phyloP scores from a whole-genome alignment of 2,888 invertebrate genomes.

The Prionchulus punctatus region DNA sequence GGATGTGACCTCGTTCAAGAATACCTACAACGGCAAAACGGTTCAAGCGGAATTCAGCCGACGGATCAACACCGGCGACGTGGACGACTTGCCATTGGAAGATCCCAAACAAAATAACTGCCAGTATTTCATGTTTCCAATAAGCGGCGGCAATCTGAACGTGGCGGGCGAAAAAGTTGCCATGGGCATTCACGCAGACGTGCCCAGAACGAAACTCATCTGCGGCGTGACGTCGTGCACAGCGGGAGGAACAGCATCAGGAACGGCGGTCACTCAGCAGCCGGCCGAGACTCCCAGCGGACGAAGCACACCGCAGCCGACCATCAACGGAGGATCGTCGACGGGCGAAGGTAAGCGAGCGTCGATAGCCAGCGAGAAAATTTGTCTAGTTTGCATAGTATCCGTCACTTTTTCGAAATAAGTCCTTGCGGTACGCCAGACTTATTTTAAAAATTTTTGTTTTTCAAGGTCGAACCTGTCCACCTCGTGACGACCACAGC shows the following conservation, averaged over 20 bases:
- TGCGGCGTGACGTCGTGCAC: background rate
- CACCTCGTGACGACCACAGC: background rate
- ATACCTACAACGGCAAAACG: background rate
- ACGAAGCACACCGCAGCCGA: background rate
- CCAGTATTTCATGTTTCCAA: conserved; percentile 2
- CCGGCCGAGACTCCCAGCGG: background rate
- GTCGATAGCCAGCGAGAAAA: too few relatives aligned
- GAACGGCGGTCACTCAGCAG: background rate
- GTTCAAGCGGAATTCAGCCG: background rate
- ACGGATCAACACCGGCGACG: background rate
- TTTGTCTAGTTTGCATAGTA: too few relatives aligned
- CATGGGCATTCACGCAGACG: background rate
- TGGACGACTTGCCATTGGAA: background rate
- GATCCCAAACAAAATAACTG: background rate
- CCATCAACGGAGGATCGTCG: background rate
- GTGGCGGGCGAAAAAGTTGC: background rate
- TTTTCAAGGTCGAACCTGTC: background rate
- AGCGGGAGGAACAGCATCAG: background rate
- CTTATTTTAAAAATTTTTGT: background rate
- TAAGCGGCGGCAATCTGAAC: background rate
- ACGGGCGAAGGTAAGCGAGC: too few relatives aligned
- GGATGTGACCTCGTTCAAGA: background rate
- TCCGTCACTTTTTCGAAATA: too few relatives aligned
- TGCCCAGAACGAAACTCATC: background rate
- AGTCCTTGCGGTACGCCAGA: too few relatives aligned